These are phyloP conservation scores for Galerucella calmariensis DNA, from an alignment of 2,888 invertebrate species.

Conservation along the genomic window DNA sequence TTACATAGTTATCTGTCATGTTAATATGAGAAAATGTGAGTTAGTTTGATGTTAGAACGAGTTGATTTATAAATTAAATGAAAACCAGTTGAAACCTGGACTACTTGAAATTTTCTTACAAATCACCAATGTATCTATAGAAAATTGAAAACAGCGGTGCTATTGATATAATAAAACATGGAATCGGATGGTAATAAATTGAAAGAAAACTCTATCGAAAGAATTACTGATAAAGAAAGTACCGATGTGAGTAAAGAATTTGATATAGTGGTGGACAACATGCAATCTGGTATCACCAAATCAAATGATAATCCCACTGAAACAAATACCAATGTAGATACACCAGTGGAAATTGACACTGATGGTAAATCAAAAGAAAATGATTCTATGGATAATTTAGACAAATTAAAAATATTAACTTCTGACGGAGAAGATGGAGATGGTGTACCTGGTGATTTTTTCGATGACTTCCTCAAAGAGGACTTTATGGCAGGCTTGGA, in stretches of 20 bases:
- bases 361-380: background rate
- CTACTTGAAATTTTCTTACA: background rate
- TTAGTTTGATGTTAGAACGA: background rate
- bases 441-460: slow-evolving; percentile 63
- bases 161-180: background rate
- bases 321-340: background rate
- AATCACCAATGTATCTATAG: background rate
- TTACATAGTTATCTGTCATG: background rate
- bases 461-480: slow-evolving; percentile 63
- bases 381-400: background rate
- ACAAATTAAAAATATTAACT: slow-evolving; percentile 15
- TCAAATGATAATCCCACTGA: background rate
- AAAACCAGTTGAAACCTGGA: background rate
- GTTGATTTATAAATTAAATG: background rate
- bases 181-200: background rate
- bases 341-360: background rate
- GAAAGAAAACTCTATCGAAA: background rate
- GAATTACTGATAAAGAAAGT: background rate
- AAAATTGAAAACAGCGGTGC: background rate
- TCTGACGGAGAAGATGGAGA: slow-evolving; percentile 48
- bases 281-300: background rate
- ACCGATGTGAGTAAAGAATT: background rate
- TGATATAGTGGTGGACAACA: background rate
- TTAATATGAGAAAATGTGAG: background rate
- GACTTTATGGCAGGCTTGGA: slow-evolving; percentile 65